Evolutionary conservation across 1,140 invertebrate genomes (phyloP), one percentile per base, ranked within the genome.

Genomic region (Pachyrhynchus sulphureomaculatus): DNA sequence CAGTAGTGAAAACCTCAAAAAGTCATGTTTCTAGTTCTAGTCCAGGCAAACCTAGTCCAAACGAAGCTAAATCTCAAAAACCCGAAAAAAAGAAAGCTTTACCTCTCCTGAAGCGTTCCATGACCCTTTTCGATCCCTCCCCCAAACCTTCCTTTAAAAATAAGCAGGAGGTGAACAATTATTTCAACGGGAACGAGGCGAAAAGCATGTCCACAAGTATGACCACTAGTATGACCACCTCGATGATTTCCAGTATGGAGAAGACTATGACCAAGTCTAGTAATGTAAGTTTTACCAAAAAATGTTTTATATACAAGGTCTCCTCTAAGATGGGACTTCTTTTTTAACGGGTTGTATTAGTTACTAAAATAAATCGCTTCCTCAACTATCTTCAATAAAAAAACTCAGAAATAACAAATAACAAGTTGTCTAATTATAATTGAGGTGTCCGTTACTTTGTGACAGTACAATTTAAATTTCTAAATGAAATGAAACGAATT

Each of bases 141-240:
- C 56, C 56, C 12, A 59, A 59, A 32, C 56, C 63, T 5, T 65
- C 63, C 4, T 59, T 70, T 45, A 70, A 67, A 52, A 72, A 59
- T 45, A 69, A 70, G 45, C 23, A 66, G 17, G 68, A 70, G 12
- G 63, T 70, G 3, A 62, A 69, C 32, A 62, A 69, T 37, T 70
- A 64, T 34, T 63, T 69, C 10, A 57, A 66, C 26, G 62, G 58
- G 13, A 61, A 61, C 10, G 63, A 56, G 2, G 17, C 36, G 12
- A 64, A 49, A 24, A 24, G 12, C 2, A 58, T 37, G 33, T 58
- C 55, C 5, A n/a, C 47, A 4, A 58, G 42, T 24, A 48, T 59
- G 47, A 42, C 56, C 10, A 48, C 45, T 12, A 58, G 55, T 23
- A 18, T 53, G 51, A 53, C 33, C n/a, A 44, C 8, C 8, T 2